Evolutionary conservation across 2,888 invertebrate species (phyloP).

Genomic region (Acrobasis consociella): DNA sequence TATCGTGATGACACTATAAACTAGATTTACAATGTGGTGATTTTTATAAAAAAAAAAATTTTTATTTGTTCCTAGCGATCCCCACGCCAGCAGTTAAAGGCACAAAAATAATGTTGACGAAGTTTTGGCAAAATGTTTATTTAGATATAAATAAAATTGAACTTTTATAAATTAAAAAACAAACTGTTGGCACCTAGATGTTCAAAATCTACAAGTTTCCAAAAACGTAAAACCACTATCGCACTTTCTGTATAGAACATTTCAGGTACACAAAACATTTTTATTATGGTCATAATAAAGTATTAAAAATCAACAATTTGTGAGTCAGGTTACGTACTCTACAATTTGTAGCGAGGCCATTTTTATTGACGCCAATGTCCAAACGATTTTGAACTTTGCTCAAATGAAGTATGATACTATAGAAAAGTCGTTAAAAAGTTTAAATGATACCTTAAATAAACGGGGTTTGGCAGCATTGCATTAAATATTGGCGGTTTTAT

Average conservation of each 20-base stretch:
- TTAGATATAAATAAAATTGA: background rate
- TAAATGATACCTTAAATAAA: conserved; percentile 31
- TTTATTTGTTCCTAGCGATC: too few species aligned
- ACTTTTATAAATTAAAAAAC: too few species aligned
- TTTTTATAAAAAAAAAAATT: too few species aligned
- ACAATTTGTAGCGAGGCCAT: conserved; percentile 37
- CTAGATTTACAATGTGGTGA: background rate
- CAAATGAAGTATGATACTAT: conserved; percentile 34
- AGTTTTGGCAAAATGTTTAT: background rate
- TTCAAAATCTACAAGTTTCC: too few species aligned
- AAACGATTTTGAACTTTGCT: conserved; percentile 39
- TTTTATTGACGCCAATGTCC: conserved; percentile 39
- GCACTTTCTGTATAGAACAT: too few species aligned
- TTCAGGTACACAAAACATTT: too few species aligned
- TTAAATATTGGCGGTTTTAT: background rate
- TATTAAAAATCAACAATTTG: background rate
- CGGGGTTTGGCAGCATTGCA: background rate
- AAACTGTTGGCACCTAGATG: too few species aligned
- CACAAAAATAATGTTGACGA: too few species aligned
- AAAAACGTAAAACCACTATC: too few species aligned
- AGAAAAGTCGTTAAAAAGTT: conserved; percentile 25
- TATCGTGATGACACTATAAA: too few species aligned
- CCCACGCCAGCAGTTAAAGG: too few species aligned
- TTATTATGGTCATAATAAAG: too few species aligned
- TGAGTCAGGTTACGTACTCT: conserved; percentile 22